Base-by-base conservation (phyloP, 92 coral and sea anemone genomes). In the Blastomussa wellsi region DNA sequence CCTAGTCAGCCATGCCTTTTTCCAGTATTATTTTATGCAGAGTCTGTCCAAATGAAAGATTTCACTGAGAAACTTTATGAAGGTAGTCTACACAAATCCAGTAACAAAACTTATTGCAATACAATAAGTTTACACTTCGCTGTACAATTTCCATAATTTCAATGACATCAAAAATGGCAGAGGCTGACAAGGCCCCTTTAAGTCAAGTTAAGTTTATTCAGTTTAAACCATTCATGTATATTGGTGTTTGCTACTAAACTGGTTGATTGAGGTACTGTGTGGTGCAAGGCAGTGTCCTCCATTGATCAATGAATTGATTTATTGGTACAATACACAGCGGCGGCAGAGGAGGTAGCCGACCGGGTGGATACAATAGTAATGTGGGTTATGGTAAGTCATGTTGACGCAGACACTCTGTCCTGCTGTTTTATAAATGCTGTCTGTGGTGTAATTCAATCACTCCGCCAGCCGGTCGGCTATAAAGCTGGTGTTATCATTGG, bases 321-420 rank as follows among this genome's bases (percentile, higher is more conserved):
- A 77, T 78, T 85, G 88, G 88, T 85, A 85, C 83, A 77, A 77
- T 74, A 74, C 79, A 72, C 81, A 74, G 83, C 42, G 75, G 87
- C 37, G 41, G 84, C 88, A 85, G 88, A 85, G 88, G 88, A 85
- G 88, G 83, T 85, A 85, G 84, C 88, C 88, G 88, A 77, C 88
- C 88, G 88, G 92, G 95, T 82, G 90, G 90, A 85, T 92, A 85
- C 92, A 89, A 87, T 85, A 92, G 88, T 88, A 90, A 89, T 92
- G 78, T 90, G 90, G 95, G 95, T 92, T 92, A 92, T 86, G 95
- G 95, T 92, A 92, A 92, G 95, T 91, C 89, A 74, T 82, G 84
- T 85, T 57, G 59, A 75, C 65, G 78, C 83, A 73, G 77, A 85
- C 88, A 65, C 51, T 60, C 32, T 44, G 79, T 69, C 82, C 83